Base-by-base conservation (phyloP, 2,113 vertebrate genomes). In the Amazona vittata region DNA sequence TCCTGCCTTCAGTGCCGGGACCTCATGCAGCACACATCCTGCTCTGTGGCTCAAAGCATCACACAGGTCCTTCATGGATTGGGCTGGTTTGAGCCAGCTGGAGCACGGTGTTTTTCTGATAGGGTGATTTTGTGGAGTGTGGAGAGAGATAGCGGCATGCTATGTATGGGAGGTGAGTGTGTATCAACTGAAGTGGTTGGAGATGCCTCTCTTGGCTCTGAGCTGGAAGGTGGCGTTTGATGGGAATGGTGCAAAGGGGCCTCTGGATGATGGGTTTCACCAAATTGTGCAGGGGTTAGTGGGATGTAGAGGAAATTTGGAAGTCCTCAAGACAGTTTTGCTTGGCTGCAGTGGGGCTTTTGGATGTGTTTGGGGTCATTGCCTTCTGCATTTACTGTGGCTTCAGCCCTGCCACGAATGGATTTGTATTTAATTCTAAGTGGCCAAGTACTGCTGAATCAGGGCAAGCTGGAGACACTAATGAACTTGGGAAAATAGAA, bases 121-220 rank as follows among this genome's bases (percentile, higher is more conserved):
- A 7, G 62, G 13, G 3, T 10, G 43, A 60, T 26, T 63, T 64
- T 79, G 33, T 0, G 0, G 35, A 12, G 15, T 12, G 20, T 0
- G 15, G 43, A 22, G 59, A 39, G 44, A 41, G 57, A 2, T 0
- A 14, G 9, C 0, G 1, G 37, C 4, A 28, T 5, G 16, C 41
- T 1, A 0, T 2, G 10, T 3, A 6, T 0, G 15, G 69, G 35
- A 68, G 41, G 53, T 1, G 4, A 20, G 33, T 0, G 2, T 28
- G 21, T 17, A 11, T 55, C 47, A 35, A 21, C 33, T 2, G 1
- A 50, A 83, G 18, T 0, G 1, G 10, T 15, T 6, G 4, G 28
- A 35, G n/a, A 26, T 41, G 31, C 22, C 4, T 18, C 52, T 31
- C 60, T 43, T 0, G 2, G 7, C n/a, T 67, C 74, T 12, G 63